Evolutionary conservation across 2,888 invertebrate genomes (phyloP), one percentile per base, ranked within the genome.

Genomic region (Tinea trinotella): DNA sequence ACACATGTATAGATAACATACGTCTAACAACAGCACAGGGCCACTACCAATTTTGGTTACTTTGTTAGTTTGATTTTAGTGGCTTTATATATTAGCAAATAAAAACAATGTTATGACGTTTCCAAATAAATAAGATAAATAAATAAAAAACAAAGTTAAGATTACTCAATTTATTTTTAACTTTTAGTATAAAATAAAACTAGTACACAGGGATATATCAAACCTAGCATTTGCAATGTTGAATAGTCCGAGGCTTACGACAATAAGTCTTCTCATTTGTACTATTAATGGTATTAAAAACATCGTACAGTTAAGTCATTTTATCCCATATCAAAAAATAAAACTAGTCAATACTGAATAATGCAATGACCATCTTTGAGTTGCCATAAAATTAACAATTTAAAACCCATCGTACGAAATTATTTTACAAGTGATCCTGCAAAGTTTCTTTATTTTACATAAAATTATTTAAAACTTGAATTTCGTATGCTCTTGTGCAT

Each of bases 111-210:
- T n/a, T n/a, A n/a, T n/a, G n/a, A n/a, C n/a, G n/a, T n/a, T n/a
- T n/a, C n/a, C n/a, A n/a, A n/a, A n/a, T n/a, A n/a, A n/a, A n/a
- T n/a, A n/a, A n/a, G n/a, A n/a, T n/a, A n/a, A n/a, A n/a, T n/a
- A n/a, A n/a, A n/a, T n/a, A 40, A 40, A 12, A 1, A 40, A 40
- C 40, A 40, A 40, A 40, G 13, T 40, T 40, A 40, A 40, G 40
- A 79, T 84, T 83, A 84, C 73, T 83, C 75, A 83, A 58, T 85
- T 87, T 86, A 83, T 84, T 84, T 76, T 84, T 83, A 85, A 83
- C 84, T 85, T 87, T 85, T 85, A 85, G 86, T 87, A 86, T 85
- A 87, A 87, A 86, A 87, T 86, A 87, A 86, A 87, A 86, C 85
- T 87, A 86, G 85, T 86, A 86, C 86, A 87, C 86, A 82, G 84